These are phyloP conservation scores for Tillus elongatus DNA, from an alignment of 2,888 invertebrate genomes.

Conservation along the genomic window DNA sequence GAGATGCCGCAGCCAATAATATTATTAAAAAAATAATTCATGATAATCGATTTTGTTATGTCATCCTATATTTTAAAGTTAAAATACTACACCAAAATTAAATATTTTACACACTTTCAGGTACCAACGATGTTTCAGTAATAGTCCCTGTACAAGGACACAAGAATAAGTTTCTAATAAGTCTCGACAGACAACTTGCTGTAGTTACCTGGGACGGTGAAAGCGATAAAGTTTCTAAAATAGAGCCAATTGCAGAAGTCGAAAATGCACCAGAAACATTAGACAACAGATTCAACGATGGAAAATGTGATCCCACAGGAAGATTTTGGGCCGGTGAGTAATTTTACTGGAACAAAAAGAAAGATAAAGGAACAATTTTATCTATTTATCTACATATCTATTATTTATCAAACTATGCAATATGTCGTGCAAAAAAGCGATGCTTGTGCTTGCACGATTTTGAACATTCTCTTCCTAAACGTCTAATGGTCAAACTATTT, in stretches of 20 bases:
- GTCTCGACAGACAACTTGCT: constrained; percentile 49
- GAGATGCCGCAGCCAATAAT: too few relatives aligned
- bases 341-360: not conserved
- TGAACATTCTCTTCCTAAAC: too few relatives aligned
- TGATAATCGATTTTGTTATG: too few relatives aligned
- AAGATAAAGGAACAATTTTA: too few relatives aligned
- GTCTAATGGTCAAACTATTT: too few relatives aligned
- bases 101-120: constrained; percentile 14
- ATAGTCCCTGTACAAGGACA: constrained; percentile 57
- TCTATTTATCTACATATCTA: too few relatives aligned
- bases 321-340: constrained; percentile 49
- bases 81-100: too few relatives aligned
- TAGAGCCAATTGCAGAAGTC: constrained; percentile 48
- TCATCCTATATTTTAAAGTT: too few relatives aligned
- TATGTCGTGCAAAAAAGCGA: too few relatives aligned
- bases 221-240: constrained; percentile 43
- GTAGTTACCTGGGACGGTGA: constrained; percentile 58
- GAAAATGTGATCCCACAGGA: constrained; percentile 66
- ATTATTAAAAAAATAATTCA: too few relatives aligned
- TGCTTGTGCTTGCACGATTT: too few relatives aligned
- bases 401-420: too few relatives aligned
- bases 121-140: constrained; percentile 39
- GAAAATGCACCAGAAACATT: constrained; percentile 45
- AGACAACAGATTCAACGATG: constrained; percentile 66
- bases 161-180: constrained; percentile 54